Percentiles rank a stretch among this genome's conserved stretches.
Evolutionary conservation across 2,888 invertebrate genomes (phyloP).

Genomic region (Axea sp.): DNA sequence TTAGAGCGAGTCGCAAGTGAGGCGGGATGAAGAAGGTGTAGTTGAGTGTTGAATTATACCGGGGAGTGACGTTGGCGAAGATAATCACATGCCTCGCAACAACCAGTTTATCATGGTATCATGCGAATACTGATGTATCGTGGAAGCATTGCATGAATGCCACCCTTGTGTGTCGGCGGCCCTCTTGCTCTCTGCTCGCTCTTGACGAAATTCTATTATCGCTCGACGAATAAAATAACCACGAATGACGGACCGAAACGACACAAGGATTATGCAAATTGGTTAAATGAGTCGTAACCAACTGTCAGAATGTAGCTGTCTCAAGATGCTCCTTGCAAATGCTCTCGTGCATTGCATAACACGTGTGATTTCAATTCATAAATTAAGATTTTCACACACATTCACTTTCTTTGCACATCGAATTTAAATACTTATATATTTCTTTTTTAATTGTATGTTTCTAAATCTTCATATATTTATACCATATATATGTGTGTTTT

Average conservation of each 20-base stretch:
- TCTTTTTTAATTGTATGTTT: too few species aligned
- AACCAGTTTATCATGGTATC: constrained; percentile 75
- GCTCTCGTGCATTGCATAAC: too few species aligned
- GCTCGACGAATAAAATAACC: constrained; percentile 30
- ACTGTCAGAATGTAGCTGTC: too few species aligned
- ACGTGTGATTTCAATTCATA: too few species aligned
- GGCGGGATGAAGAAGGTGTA: constrained; percentile 52
- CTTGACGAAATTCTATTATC: constrained; percentile 69
- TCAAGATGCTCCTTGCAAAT: too few species aligned
- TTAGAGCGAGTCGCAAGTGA: constrained; percentile 51
- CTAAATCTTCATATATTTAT: too few species aligned
- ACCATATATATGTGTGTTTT: too few species aligned
- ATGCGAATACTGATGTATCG: constrained; percentile 72
- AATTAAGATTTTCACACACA: too few species aligned
- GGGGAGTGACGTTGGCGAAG: constrained; percentile 73
- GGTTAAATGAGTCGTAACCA: constrained; percentile 18
- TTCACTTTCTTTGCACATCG: too few species aligned
- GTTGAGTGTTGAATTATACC: constrained; percentile 68
- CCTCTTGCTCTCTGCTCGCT: constrained; percentile 51
- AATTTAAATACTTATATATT: too few species aligned
- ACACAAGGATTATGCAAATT: constrained; percentile 16
- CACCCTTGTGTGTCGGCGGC: constrained; percentile 41
- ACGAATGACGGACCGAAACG: constrained; percentile 7
- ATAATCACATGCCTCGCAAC: constrained; percentile 75
- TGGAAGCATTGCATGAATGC: constrained; percentile 71